Conservation (phyloP, 2,888 invertebrate species). For the Drosophila stalkeri region DNA sequence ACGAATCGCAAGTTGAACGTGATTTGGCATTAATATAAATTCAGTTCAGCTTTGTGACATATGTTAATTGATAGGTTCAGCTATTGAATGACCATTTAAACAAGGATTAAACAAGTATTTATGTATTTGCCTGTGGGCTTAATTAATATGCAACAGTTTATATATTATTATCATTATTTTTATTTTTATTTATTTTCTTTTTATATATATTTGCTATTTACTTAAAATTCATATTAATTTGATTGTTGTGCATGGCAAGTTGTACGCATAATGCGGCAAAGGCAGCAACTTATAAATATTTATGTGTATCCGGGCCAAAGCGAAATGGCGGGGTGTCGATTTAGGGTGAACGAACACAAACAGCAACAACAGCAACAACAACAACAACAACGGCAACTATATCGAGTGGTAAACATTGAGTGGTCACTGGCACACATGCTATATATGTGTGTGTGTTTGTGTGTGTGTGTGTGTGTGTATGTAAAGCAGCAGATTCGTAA, state of each 20-base stretch:
- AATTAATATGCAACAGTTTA: neutral
- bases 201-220: slow-evolving; percentile 45
- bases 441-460: neutral
- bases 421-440: slow-evolving; percentile 15
- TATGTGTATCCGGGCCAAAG: slow-evolving; percentile 65
- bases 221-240: slow-evolving; percentile 64
- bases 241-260: slow-evolving; percentile 34
- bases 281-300: slow-evolving; percentile 73
- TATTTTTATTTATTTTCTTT: too few species aligned
- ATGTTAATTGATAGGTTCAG: slow-evolving; percentile 3
- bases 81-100: neutral
- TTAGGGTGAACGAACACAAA: slow-evolving; percentile 44
- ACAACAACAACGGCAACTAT: slow-evolving; percentile 36
- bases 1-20: neutral
- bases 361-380: slow-evolving; percentile 12
- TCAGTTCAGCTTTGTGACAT: slow-evolving; percentile 5
- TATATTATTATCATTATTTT: too few species aligned
- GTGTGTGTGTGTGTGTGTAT: slow-evolving; percentile 7
- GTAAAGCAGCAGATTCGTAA: slow-evolving; percentile 40
- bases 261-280: slow-evolving; percentile 63
- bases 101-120: slow-evolving; percentile 1
- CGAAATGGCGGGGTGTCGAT: slow-evolving; percentile 53
- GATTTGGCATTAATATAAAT: neutral
- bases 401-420: slow-evolving; percentile 45
- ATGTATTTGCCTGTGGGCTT: neutral